Percentiles rank a stretch among this genome's conserved stretches.
These are phyloP conservation scores for Bombycilla garrulus DNA, from an alignment of 2,113 vertebrate genomes.

Conservation along the genomic window DNA sequence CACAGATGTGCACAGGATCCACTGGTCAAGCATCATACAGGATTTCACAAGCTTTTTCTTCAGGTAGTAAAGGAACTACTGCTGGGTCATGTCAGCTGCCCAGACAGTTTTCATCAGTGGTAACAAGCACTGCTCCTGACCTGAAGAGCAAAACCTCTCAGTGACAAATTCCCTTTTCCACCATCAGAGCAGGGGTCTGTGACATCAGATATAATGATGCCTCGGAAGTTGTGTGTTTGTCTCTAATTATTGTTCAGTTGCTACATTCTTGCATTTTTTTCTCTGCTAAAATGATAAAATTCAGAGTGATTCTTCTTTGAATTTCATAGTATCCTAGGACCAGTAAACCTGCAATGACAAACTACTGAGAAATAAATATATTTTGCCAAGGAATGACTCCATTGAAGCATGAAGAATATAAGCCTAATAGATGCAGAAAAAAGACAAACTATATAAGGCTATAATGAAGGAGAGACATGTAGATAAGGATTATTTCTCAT, in stretches of 20 bases:
- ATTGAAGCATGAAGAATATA: neutral
- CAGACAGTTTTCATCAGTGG: neutral
- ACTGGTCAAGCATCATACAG: neutral
- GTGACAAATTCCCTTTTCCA: neutral
- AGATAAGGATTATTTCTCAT: neutral
- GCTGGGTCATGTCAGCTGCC: neutral
- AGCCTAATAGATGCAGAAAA: neutral
- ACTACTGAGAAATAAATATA: neutral
- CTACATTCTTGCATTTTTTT: neutral
- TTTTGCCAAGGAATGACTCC: neutral
- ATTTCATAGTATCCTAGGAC: neutral
- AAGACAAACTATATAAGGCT: neutral
- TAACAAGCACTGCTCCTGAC: neutral
- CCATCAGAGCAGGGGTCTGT: neutral
- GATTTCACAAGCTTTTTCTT: neutral
- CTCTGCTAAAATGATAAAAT: neutral
- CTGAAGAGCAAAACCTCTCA: neutral
- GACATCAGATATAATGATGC: neutral
- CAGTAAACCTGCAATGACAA: neutral
- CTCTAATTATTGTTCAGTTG: neutral
- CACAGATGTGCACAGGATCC: neutral
- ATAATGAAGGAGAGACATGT: neutral
- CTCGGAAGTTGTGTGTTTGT: fast-evolving
- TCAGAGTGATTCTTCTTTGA: neutral
- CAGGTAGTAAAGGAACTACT: neutral